Conservation (phyloP, 35 echinoderm and acorn worm genomes). For the Diadema setosum region DNA sequence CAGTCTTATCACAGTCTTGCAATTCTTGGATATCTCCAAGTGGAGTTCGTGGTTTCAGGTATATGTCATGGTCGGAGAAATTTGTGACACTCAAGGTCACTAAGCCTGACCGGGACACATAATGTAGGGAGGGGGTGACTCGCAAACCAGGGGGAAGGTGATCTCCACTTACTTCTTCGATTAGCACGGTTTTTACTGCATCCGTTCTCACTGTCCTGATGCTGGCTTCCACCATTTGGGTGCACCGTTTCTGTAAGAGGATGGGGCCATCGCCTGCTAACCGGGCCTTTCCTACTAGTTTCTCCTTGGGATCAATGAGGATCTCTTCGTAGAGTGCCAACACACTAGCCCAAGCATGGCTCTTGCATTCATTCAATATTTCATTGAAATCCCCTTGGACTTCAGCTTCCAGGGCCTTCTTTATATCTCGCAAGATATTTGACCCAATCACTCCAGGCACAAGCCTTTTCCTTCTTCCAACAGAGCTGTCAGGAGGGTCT, state of each 20-base stretch:
- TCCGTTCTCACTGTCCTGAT: background rate
- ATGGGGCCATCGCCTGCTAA: constrained; percentile 13
- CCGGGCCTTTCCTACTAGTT: background rate
- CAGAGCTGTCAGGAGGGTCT: background rate
- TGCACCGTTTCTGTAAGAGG: constrained; percentile 11
- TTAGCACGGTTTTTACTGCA: background rate
- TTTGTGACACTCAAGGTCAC: constrained; percentile 30
- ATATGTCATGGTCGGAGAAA: constrained; percentile 10
- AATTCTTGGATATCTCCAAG: background rate
- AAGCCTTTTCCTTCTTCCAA: constrained; percentile 40
- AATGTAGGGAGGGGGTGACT: background rate
- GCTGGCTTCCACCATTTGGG: background rate
- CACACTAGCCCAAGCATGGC: background rate
- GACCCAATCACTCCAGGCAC: constrained; percentile 72
- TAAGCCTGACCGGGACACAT: constrained; percentile 20
- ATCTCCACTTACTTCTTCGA: constrained; percentile 14
- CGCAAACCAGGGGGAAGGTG: constrained; percentile 42
- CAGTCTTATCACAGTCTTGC: background rate
- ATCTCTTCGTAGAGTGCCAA: constrained; percentile 33
- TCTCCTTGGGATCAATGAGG: background rate
- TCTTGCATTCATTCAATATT: background rate
- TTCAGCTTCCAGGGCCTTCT: background rate
- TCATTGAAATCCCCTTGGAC: background rate
- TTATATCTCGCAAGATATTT: constrained; percentile 59
- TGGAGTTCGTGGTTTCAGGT: constrained; percentile 36